phyloP scores from a whole-genome alignment of 2,888 invertebrate species.

The Hirtodrosophila histrioides region DNA sequence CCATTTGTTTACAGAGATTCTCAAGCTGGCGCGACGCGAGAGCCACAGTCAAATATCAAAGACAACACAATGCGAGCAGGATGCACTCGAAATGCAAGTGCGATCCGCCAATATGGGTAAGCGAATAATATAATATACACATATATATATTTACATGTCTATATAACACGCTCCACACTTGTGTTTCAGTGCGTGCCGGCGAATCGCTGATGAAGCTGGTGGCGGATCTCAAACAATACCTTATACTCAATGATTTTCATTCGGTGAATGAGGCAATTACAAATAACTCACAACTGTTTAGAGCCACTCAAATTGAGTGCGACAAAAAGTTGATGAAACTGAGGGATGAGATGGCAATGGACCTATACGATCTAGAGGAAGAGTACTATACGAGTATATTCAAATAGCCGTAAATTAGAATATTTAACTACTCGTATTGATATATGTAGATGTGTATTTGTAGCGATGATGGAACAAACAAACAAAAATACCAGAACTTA shows the following conservation, averaged over 20 bases:
- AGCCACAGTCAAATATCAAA: slow-evolving; percentile 95
- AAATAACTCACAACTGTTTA: slow-evolving; percentile 95
- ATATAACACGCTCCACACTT: not conserved
- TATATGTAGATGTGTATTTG: slow-evolving; percentile 4
- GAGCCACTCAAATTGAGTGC: slow-evolving; percentile 95
- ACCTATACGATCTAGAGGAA: slow-evolving; percentile 86
- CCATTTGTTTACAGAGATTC: slow-evolving; percentile 89
- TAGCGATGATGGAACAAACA: not conserved
- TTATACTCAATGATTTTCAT: slow-evolving; percentile 98
- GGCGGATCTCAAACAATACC: slow-evolving; percentile 98
- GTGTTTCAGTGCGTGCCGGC: slow-evolving; percentile 92
- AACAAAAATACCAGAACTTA: slow-evolving; percentile 10
- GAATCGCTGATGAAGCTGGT: slow-evolving; percentile 98
- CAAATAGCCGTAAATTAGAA: slow-evolving; percentile 71
- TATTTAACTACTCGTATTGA: not conserved
- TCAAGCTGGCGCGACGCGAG: slow-evolving; percentile 94
- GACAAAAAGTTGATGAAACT: slow-evolving; percentile 96
- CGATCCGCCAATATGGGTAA: slow-evolving; percentile 95
- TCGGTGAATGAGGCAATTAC: slow-evolving; percentile 98
- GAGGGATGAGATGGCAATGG: slow-evolving; percentile 97
- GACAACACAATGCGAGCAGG: slow-evolving; percentile 97
- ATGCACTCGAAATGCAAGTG: slow-evolving; percentile 98
- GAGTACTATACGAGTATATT: slow-evolving; percentile 85
- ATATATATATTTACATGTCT: not conserved
- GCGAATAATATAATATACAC: too few relatives aligned